These are phyloP conservation scores for Congeria kusceri DNA, from an alignment of 2,888 invertebrate genomes.

Conservation along the genomic window DNA sequence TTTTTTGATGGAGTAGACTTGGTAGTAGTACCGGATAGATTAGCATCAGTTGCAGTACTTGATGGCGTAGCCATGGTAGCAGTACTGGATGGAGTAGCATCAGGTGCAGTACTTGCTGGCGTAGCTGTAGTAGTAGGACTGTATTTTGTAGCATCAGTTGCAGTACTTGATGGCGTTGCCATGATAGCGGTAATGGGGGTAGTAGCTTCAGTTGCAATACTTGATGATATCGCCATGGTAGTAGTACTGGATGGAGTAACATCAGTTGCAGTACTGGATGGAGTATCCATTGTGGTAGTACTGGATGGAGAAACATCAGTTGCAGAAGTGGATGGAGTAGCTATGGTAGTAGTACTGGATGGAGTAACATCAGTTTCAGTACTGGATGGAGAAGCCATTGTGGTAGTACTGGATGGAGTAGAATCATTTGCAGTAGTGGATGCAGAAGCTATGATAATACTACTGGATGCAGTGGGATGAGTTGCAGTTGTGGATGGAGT, in stretches of 20 bases:
- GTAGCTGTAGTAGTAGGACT: not conserved
- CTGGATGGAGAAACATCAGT: not conserved
- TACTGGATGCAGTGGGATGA: no score
- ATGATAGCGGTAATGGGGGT: not conserved
- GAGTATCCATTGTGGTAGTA: no score
- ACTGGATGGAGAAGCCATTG: no score
- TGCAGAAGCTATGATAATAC: no score
- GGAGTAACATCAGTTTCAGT: no score
- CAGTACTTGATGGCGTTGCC: not conserved
- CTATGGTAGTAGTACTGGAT: no score
- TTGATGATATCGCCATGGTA: not conserved
- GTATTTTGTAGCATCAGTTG: not conserved
- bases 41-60: not conserved
- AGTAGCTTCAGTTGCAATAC: not conserved
- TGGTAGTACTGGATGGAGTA: no score
- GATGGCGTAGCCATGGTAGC: not conserved
- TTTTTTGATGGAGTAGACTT: not conserved
- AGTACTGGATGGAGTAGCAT: not conserved
- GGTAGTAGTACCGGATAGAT: not conserved
- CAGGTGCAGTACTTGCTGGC: not conserved
- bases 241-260: not conserved
- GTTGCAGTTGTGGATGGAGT: no score
- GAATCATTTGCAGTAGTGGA: no score
- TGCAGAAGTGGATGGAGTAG: no score
- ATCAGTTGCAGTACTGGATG: no score